phyloP scores from a whole-genome alignment of 2,888 invertebrate species.

The Thymelicus sylvestris region DNA sequence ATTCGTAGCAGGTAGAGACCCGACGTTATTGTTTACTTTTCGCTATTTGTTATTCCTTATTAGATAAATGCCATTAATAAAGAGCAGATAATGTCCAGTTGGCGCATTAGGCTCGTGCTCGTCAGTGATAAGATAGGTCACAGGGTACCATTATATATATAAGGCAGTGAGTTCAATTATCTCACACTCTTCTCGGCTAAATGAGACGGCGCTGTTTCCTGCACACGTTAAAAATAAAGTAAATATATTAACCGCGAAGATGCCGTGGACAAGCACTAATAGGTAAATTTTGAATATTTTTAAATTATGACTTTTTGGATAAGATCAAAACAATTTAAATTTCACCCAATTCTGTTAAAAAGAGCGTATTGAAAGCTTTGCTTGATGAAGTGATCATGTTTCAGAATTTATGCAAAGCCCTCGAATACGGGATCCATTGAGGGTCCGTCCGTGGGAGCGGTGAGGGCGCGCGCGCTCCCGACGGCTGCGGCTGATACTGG shows the following conservation, averaged over 20 bases:
- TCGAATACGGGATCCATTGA: slow-evolving; percentile 72
- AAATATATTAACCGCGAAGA: slow-evolving; percentile 57
- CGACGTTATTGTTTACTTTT: slow-evolving; percentile 35
- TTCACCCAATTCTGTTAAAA: no score
- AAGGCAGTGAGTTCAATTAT: slow-evolving; percentile 50
- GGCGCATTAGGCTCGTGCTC: slow-evolving; percentile 72
- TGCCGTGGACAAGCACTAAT: slow-evolving; percentile 82
- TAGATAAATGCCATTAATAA: slow-evolving; percentile 46
- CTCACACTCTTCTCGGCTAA: slow-evolving; percentile 60
- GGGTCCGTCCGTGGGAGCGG: slow-evolving; percentile 38
- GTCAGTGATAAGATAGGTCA: slow-evolving; percentile 71
- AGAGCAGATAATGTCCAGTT: slow-evolving; percentile 49
- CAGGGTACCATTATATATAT: slow-evolving; percentile 74
- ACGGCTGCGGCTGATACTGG: slow-evolving; percentile 76
- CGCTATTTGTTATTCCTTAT: slow-evolving; percentile 40
- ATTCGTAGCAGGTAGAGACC: not conserved
- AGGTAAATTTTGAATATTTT: slow-evolving; percentile 56
- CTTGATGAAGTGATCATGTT: slow-evolving; percentile 41
- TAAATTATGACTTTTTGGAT: not conserved
- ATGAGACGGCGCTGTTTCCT: slow-evolving; percentile 74
- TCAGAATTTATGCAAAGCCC: slow-evolving; percentile 80
- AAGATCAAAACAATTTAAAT: no score
- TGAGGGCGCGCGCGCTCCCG: slow-evolving; percentile 50
- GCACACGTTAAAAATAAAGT: slow-evolving; percentile 77
- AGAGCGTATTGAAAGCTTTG: not conserved